phyloP scores from a whole-genome alignment of 2,113 vertebrate species.

The Ahaetulla prasina region DNA sequence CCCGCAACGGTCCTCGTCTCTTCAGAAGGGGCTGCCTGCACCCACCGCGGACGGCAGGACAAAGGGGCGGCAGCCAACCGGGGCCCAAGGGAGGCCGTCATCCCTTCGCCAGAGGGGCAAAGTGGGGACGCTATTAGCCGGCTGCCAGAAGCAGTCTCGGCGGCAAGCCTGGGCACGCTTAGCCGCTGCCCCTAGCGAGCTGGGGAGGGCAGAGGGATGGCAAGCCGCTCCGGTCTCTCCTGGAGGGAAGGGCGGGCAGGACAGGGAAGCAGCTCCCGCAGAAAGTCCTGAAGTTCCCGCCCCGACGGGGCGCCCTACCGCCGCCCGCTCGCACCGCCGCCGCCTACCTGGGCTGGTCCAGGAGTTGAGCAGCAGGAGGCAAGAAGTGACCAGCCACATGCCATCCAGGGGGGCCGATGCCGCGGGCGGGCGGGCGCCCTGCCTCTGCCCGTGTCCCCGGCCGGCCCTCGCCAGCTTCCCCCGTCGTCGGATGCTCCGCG shows the following conservation, averaged over 20 bases:
- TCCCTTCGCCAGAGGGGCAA: background rate
- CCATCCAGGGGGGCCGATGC: conserved; percentile 90
- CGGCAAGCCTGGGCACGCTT: conserved; percentile 46
- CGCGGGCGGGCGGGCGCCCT: conserved; percentile 82
- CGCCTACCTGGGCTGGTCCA: conserved; percentile 84
- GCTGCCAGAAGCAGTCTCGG: background rate
- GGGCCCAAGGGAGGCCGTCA: background rate
- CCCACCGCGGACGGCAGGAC: background rate
- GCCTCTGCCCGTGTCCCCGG: conserved; percentile 47
- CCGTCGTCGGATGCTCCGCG: conserved; percentile 1
- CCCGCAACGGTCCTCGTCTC: background rate
- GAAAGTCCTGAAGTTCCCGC: background rate
- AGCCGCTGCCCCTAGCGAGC: background rate
- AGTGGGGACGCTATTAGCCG: background rate
- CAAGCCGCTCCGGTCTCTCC: background rate
- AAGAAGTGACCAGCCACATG: conserved; percentile 99
- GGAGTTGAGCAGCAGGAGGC: conserved; percentile 94
- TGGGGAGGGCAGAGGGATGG: background rate
- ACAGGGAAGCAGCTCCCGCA: background rate
- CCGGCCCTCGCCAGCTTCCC: conserved; percentile 27
- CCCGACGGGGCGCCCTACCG: background rate
- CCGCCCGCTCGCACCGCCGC: background rate
- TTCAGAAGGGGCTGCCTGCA: background rate
- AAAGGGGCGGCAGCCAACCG: background rate
- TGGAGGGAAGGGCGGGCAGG: background rate